Base-by-base conservation (phyloP, 2,113 vertebrate genomes). In the Leiothrix lutea region DNA sequence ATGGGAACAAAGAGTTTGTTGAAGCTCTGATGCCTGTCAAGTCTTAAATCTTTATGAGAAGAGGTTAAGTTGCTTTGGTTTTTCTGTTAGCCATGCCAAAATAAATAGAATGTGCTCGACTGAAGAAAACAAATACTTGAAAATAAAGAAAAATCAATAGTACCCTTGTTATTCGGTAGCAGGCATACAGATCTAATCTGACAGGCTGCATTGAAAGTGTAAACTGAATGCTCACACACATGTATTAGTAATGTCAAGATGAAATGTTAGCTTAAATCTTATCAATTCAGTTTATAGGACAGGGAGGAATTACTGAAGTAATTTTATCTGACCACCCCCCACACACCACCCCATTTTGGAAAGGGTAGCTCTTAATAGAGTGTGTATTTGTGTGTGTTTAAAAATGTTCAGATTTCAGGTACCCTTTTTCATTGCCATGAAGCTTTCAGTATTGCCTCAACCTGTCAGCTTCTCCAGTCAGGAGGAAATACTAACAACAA, bases 71-170 rank as follows among this genome's bases (percentile, higher is more conserved):
- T 67, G 61, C 83, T 53, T 83, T 95, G 83, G 12, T 94, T 96
- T 81, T 88, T 95, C 83, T 84, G 75, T 80, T 77, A 61, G 54
- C 83, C 40, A 44, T 93, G 66, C 88, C 96, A 86, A 88, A 95
- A 97, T 86, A 91, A 94, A 96, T 48, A 96, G 94, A 86, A 91
- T 95, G 92, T 83, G 60, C 90, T 87, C 61, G 77, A 94, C 66
- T 90, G 93, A 92, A 85, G 73, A 96, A 97, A 98, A 96, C 82
- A 97, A 95, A 95, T 94, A 95, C 91, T 97, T 92, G 83, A 95
- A 94, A 92, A 95, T 93, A 93, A 94, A 7, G 45, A 95, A 96
- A 95, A 96, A 94, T 89, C 88, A 97, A 94, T 95, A 96, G 94
- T 92, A 62, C 50, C 92, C 96, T 96, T 96, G 95, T 97, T 95